Evolutionary conservation across 1,140 invertebrate species (phyloP), one percentile per base, ranked within the genome.

Genomic region (Helicoverpa armigera): DNA sequence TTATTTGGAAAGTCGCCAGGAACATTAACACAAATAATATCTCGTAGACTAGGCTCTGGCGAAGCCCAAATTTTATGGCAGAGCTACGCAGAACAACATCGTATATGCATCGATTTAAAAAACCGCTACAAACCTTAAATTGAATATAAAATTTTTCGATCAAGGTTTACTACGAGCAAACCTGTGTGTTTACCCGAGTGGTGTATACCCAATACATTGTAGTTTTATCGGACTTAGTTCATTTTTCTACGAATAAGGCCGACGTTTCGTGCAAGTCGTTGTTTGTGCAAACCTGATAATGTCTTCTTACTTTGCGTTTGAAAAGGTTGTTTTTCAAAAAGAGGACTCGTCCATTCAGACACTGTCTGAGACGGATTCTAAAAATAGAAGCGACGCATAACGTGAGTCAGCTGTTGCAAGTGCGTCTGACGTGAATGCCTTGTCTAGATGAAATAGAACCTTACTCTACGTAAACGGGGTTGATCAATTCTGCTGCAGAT

Each of bases 401-500:
- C 72, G 83, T 90, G 89, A 90, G 86, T 91, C 90, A 91, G 87
- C 87, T 89, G 90, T 88, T 89, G 83, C 85, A 80, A 86, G 82
- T 89, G 86, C 87, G 88, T 85, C 75, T 78, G 65, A 86, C 82
- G 65, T 50, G 18, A 61, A 53, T 48, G 13, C 29, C 29, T 48
- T 9, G n/a, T 14, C 29, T 16, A 78, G 61, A 54, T 50, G 16
- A 29, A 43, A 63, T 61, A 75, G 56, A 75, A 12, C 73, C 73
- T 75, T 61, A 29, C 0, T 23, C 13, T 14, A 12, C n/a, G 2
- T 67, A 23, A 29, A 14, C 67, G 1, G 9, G 35, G 5, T 43
- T 43, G 5, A 9, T 9, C 35, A 43, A 43, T 43, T 43, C 35
- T 43, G 5, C 9, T 43, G 35, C 35, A 43, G 35, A 43, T 43